Evolutionary conservation across 2,113 vertebrate genomes (phyloP).

Genomic region (Raja brachyura): DNA sequence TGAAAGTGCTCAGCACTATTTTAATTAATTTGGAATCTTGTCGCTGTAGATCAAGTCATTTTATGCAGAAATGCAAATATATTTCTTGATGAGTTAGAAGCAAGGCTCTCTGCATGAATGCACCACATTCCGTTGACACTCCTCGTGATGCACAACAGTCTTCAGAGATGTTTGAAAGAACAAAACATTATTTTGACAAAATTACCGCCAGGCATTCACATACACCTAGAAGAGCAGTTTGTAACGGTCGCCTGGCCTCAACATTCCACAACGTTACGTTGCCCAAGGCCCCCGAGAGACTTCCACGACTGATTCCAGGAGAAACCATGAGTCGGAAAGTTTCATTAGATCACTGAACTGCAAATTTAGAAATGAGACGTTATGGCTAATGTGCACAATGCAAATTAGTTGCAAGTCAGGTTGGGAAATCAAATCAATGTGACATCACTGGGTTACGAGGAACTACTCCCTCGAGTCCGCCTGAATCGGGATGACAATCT

Average conservation of each 20-base stretch:
- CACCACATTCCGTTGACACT: not conserved
- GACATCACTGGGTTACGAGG: slow-evolving; percentile 54
- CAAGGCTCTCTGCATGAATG: not conserved
- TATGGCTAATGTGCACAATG: slow-evolving; percentile 29
- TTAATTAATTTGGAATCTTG: not conserved
- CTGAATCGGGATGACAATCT: slow-evolving; percentile 54
- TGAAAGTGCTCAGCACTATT: not conserved
- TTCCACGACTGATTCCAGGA: not conserved
- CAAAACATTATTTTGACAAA: not conserved
- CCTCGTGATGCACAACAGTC: not conserved
- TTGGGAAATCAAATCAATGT: slow-evolving; percentile 52
- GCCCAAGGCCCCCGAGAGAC: not conserved
- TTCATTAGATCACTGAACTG: not conserved
- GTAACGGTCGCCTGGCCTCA: not conserved
- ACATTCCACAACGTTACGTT: not conserved
- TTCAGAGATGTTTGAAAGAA: not conserved
- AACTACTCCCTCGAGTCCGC: slow-evolving; percentile 47
- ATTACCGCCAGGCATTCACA: not conserved
- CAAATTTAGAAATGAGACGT: not conserved
- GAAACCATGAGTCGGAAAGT: not conserved
- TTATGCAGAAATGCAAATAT: not conserved
- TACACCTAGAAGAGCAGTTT: not conserved
- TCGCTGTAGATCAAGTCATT: not conserved
- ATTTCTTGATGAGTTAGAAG: not conserved
- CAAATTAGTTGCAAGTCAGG: not conserved